A percentile compares a stretch with the other conserved stretches of the same genome.
Conservation (phyloP, 2,113 vertebrate genomes). For the Coracopsis vasa region DNA sequence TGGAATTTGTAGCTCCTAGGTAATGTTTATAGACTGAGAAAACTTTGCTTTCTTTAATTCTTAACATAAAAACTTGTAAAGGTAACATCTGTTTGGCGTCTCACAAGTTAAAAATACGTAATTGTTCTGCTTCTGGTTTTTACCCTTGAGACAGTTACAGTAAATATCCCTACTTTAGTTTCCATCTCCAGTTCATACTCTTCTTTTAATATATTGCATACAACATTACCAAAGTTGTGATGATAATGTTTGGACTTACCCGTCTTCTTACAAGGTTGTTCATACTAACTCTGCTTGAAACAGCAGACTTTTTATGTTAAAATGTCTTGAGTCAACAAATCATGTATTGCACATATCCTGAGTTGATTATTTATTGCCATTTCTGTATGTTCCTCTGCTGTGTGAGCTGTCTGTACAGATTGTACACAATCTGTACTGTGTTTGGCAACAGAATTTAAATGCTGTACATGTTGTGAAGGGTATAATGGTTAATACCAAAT, state of each 20-base stretch:
- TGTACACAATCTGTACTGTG: neutral
- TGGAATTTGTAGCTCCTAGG: neutral
- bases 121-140: neutral
- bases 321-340: neutral
- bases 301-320: neutral
- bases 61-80: neutral
- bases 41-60: neutral
- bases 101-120: neutral
- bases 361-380: neutral
- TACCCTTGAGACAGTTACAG: neutral
- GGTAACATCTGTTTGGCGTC: neutral
- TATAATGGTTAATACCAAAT: neutral
- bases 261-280: neutral
- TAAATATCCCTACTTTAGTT: neutral
- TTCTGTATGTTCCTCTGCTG: neutral
- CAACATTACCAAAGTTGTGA: neutral
- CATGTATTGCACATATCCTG: neutral
- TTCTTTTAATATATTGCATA: neutral
- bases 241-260: neutral
- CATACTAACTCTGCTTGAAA: neutral
- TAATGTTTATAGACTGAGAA: neutral
- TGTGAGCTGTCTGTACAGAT: neutral
- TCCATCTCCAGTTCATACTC: neutral
- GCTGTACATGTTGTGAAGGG: neutral
- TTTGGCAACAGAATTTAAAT: neutral